A percentile compares a stretch with the other conserved stretches of the same genome.
Conservation (phyloP, 2,888 invertebrate genomes). For the Tanytarsus gracilentus region DNA sequence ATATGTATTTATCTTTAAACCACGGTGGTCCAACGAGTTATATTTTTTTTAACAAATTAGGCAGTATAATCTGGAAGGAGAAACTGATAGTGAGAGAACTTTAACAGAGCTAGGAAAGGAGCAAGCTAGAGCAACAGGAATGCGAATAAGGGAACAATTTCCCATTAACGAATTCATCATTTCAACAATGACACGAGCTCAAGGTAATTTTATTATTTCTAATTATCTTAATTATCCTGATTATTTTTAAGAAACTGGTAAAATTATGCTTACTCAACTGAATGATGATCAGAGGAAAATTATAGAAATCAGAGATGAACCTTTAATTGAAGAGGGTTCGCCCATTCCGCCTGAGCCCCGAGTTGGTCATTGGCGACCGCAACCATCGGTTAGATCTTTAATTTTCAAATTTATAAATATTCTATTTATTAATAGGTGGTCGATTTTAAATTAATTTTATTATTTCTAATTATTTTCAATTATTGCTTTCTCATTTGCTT, state of each 20-base stretch:
- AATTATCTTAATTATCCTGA: too few species aligned
- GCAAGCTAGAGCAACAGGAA: conserved; percentile 81
- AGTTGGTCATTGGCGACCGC: conserved; percentile 77
- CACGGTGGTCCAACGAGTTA: too few species aligned
- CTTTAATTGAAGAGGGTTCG: conserved; percentile 82
- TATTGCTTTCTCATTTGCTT: too few species aligned
- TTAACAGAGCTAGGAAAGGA: conserved; percentile 71
- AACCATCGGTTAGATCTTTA: conserved; percentile 64
- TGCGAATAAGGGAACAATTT: conserved; percentile 63
- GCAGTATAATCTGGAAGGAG: conserved; percentile 74
- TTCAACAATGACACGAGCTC: conserved; percentile 90
- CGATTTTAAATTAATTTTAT: too few species aligned
- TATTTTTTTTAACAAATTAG: too few species aligned
- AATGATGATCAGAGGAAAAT: conserved; percentile 38
- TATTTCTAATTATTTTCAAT: too few species aligned
- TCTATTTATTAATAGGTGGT: too few species aligned
- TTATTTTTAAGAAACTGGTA: conserved; percentile 86
- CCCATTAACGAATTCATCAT: conserved; percentile 71
- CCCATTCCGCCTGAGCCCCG: conserved; percentile 69
- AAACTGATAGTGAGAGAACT: conserved; percentile 59
- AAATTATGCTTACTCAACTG: conserved; percentile 66
- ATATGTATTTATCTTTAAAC: too few species aligned
- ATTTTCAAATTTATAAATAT: neutral
- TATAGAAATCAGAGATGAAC: conserved; percentile 52
- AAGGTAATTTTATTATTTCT: too few species aligned